Percentiles rank a stretch among this genome's conserved stretches.
Evolutionary conservation across 2,797 vertebrate genomes (phyloP).

Genomic region (Neosalanx taihuensis): DNA sequence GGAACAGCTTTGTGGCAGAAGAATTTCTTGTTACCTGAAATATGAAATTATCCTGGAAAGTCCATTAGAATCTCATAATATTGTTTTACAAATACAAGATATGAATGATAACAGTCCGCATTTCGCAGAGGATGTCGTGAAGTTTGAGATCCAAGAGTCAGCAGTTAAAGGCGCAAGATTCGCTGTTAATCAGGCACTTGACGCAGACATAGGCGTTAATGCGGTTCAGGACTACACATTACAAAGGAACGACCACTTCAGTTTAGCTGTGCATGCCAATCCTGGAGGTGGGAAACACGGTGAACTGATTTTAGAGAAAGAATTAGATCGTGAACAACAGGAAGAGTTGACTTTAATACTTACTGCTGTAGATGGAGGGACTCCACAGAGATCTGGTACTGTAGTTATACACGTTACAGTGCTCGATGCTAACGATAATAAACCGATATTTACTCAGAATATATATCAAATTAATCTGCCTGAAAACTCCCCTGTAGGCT

Average conservation of each 20-base stretch:
- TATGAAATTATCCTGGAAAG: too few relatives aligned
- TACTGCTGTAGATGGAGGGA: conserved; percentile 10
- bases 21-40: conserved; percentile 29
- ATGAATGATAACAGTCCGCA: too few relatives aligned
- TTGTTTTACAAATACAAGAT: too few relatives aligned
- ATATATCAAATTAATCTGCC: conserved; percentile 4
- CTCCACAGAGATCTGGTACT: conserved; percentile 64
- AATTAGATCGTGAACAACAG: conserved; percentile 59
- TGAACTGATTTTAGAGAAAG: conserved; percentile 57
- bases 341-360: conserved; percentile 31
- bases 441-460: conserved; percentile 15
- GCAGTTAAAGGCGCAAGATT: conserved; percentile 51
- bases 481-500: not conserved
- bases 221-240: conserved; percentile 61
- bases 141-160: conserved; percentile 62
- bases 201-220: conserved; percentile 62
- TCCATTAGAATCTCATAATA: too few relatives aligned
- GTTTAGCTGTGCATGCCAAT: conserved; percentile 42
- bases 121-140: conserved; percentile 27
- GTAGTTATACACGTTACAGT: conserved; percentile 56
- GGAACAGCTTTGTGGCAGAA: conserved; percentile 60
- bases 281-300: conserved; percentile 54
- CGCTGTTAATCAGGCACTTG: conserved; percentile 61
- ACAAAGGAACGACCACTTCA: conserved; percentile 49
- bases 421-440: conserved; percentile 57